Evolutionary conservation across 2,888 invertebrate genomes (phyloP).

Genomic region (Nemoura dubitans): DNA sequence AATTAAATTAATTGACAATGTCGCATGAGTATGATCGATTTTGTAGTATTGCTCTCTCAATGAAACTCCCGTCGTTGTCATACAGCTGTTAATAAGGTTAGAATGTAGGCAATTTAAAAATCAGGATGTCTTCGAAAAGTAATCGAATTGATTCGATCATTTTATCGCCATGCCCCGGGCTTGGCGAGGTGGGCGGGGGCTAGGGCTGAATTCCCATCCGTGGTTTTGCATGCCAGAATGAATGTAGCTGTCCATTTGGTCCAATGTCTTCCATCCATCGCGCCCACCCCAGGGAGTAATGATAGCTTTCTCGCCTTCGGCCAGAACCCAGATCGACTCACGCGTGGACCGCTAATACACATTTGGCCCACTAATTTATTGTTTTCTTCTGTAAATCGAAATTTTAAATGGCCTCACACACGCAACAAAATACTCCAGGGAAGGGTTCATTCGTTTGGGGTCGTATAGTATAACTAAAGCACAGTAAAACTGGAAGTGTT

Average conservation of each 20-base stretch:
- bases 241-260: slow-evolving; percentile 47
- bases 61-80: too few relatives aligned
- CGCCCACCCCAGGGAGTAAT: slow-evolving; percentile 40
- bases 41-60: too few relatives aligned
- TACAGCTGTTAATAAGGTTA: not conserved
- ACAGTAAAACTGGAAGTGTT: not conserved
- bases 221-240: slow-evolving; percentile 49
- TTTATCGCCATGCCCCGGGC: slow-evolving; percentile 21
- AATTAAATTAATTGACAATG: too few relatives aligned
- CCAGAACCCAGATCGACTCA: not conserved
- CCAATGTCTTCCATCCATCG: slow-evolving; percentile 47
- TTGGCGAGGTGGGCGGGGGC: not conserved
- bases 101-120: not conserved
- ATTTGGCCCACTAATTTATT: not conserved
- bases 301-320: not conserved
- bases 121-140: slow-evolving; percentile 45
- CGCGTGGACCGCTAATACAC: not conserved
- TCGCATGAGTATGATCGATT: too few relatives aligned
- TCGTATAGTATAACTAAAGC: too few relatives aligned
- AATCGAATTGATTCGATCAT: slow-evolving; percentile 46
- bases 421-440: too few relatives aligned
- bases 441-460: too few relatives aligned
- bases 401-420: too few relatives aligned
- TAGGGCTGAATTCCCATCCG: slow-evolving; percentile 33
- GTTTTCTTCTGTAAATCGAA: not conserved